Evolutionary conservation across 2,113 vertebrate genomes (phyloP).

Genomic region (Noctilio leporinus): DNA sequence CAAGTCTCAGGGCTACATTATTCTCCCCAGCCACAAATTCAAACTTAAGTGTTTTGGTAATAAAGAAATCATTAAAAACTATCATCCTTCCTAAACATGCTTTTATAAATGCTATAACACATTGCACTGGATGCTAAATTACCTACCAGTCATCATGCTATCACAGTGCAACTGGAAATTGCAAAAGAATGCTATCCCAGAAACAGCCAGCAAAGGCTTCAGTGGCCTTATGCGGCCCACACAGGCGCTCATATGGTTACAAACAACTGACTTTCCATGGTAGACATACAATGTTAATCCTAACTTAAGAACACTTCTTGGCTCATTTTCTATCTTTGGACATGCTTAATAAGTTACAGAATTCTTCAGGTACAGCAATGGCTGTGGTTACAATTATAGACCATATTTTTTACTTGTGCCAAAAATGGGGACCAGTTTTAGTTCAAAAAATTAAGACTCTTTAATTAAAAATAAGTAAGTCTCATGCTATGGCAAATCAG

Average conservation of each 20-base stretch:
- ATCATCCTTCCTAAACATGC: neutral
- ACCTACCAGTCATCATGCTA: neutral
- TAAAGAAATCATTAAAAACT: slow-evolving; percentile 30
- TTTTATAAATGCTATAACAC: slow-evolving; percentile 1
- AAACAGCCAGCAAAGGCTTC: slow-evolving; percentile 31
- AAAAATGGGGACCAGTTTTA: neutral
- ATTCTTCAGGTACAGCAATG: neutral
- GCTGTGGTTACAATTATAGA: neutral
- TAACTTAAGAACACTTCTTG: neutral
- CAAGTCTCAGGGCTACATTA: neutral
- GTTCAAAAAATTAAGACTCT: neutral
- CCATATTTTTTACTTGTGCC: neutral
- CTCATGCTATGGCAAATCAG: neutral
- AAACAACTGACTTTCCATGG: neutral
- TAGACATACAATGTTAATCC: neutral
- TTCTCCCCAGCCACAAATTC: neutral
- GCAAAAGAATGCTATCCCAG: slow-evolving; percentile 47
- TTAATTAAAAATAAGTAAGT: neutral
- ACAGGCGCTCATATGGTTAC: neutral
- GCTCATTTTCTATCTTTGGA: neutral
- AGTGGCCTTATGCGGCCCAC: neutral
- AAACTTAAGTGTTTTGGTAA: slow-evolving; percentile 8
- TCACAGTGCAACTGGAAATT: slow-evolving; percentile 9
- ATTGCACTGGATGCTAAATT: neutral
- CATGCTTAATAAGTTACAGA: neutral